Base-by-base conservation (phyloP, 2,888 invertebrate genomes). In the Phyllotreta striolata region DNA sequence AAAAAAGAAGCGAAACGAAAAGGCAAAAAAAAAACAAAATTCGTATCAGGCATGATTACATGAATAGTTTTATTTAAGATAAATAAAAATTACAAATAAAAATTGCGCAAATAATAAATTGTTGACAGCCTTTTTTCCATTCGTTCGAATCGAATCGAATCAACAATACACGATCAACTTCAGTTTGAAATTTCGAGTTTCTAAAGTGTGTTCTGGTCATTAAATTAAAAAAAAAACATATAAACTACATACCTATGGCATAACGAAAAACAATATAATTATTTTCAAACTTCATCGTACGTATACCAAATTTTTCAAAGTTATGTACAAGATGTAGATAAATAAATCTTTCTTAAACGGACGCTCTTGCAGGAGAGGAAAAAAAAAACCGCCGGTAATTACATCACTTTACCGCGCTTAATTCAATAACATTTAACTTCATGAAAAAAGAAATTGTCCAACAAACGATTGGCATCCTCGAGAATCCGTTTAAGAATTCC, bases 211-310 rank as follows among this genome's bases (percentile, higher is more conserved):
- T 69, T 68, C 71, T 71, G 70, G 70, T 73, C 73, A 67, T 24
- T 24, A 24, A 24, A 24, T 66, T 69, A 64, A 64, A 63, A 70
- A 70, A 70, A 55, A 47, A 38, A 6, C 72, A 47, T 58, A 55
- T 41, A 59, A 63, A 68, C 67, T 66, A 71, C 66, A 68, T 66
- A 69, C 72, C 74, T 74, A 71, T 66, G 64, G 58, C 69, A 73
- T 77, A 81, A 80, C 79, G 75, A 78, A 80, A 81, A 81, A 78
- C 77, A 78, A 78, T 74, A 79, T 78, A 79, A 79, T 76, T 78
- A 78, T 79, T 81, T 74, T 74, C 68, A 82, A 81, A 81, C 81
- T 80, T 81, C 80, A 81, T 81, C 79, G 73, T 81, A 81, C 82
- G 81, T 81, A 82, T 82, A 82, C 81, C 77, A 79, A 78, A 72